Evolutionary conservation across 2,888 invertebrate species (phyloP).

Genomic region (Pheosia tremula): DNA sequence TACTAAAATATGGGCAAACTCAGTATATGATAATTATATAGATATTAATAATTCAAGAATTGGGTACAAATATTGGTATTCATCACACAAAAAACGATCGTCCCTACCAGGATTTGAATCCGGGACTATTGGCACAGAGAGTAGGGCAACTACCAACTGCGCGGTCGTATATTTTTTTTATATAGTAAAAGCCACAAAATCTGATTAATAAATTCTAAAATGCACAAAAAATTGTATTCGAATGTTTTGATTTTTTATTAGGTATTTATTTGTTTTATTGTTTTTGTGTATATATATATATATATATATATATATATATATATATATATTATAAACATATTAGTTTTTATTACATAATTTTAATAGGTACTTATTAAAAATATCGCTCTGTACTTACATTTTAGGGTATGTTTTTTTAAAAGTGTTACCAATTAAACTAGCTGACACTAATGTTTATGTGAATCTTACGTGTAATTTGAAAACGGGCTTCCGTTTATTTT

Average conservation of each 20-base stretch:
- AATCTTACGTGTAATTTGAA: too few relatives aligned
- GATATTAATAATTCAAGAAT: too few relatives aligned
- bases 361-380: conserved; percentile 2
- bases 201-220: background rate
- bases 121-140: too few relatives aligned
- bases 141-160: too few relatives aligned
- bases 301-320: background rate
- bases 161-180: background rate
- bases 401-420: conserved; percentile 14
- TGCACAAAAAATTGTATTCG: background rate
- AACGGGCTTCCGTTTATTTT: too few relatives aligned
- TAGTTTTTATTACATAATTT: background rate
- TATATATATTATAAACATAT: background rate
- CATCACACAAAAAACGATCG: too few relatives aligned
- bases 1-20: too few relatives aligned
- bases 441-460: too few relatives aligned
- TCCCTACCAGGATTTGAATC: too few relatives aligned
- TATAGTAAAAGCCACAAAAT: conserved; percentile 1
- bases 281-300: conserved; percentile 1
- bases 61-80: too few relatives aligned
- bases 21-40: too few relatives aligned
- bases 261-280: conserved; percentile 12
- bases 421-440: conserved; percentile 23
- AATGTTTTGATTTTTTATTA: background rate
- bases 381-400: conserved; percentile 12